Percentiles rank a stretch among this genome's conserved stretches.
These are phyloP conservation scores for Torymus texanus DNA, from an alignment of 2,888 invertebrate genomes.

Conservation along the genomic window DNA sequence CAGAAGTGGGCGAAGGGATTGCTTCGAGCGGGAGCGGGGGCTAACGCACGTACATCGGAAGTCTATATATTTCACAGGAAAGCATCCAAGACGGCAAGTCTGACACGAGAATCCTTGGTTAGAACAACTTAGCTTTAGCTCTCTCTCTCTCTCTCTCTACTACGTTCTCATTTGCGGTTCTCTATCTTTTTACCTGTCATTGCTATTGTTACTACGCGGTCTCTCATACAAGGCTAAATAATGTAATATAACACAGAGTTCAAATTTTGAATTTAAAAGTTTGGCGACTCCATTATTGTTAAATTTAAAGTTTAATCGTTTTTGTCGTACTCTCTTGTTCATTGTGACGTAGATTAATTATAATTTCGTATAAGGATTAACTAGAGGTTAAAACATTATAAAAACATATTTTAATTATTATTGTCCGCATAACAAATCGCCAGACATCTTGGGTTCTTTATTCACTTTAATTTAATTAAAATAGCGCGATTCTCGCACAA, in stretches of 20 bases:
- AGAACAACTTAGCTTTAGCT: constrained; percentile 5
- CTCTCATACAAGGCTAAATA: background rate
- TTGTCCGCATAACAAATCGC: too few relatives aligned
- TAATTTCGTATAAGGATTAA: too few relatives aligned
- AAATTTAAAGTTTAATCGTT: too few relatives aligned
- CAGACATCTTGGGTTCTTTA: too few relatives aligned
- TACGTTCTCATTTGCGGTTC: background rate
- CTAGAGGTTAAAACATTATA: too few relatives aligned
- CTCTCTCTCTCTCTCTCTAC: constrained; percentile 1
- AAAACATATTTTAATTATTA: too few relatives aligned
- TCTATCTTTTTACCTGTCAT: background rate
- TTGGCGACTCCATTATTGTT: too few relatives aligned
- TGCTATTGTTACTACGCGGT: background rate
- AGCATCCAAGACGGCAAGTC: constrained; percentile 17
- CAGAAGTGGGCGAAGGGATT: background rate
- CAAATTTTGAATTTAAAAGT: too few relatives aligned
- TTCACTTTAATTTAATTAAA: too few relatives aligned
- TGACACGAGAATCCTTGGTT: constrained; percentile 22
- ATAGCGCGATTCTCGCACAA: too few relatives aligned
- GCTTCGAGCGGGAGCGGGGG: background rate
- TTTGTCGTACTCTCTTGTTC: too few relatives aligned
- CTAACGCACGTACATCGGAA: constrained; percentile 38
- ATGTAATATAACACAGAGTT: background rate
- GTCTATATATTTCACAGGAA: constrained; percentile 46
- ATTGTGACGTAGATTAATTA: too few relatives aligned